phyloP scores from a whole-genome alignment of 2,797 vertebrate species.

The Xenopus petersii region DNA sequence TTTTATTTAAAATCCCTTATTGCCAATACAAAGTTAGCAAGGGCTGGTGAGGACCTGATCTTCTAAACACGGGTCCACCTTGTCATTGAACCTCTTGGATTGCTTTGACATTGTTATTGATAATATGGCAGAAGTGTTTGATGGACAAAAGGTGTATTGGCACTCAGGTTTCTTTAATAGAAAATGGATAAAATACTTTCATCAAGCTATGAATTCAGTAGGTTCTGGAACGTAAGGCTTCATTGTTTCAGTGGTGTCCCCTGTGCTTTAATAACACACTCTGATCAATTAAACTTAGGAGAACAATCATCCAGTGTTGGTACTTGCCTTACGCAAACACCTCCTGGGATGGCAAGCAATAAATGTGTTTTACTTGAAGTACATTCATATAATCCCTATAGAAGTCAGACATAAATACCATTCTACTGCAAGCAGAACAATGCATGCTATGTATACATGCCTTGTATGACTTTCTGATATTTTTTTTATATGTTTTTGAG shows the following conservation, averaged over 20 bases:
- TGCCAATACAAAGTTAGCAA: too few species aligned
- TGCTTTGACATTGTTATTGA: too few species aligned
- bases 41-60: too few species aligned
- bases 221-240: not conserved
- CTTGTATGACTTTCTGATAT: too few species aligned
- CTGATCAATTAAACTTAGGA: not conserved
- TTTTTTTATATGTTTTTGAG: too few species aligned
- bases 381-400: slow-evolving; percentile 11
- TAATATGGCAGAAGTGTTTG: too few species aligned
- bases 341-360: slow-evolving; percentile 36
- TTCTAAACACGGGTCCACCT: too few species aligned
- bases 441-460: not conserved
- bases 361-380: slow-evolving; percentile 48
- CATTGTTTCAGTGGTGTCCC: not conserved
- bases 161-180: not conserved
- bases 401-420: slow-evolving; percentile 16
- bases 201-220: not conserved
- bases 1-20: too few species aligned
- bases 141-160: too few species aligned
- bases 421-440: not conserved
- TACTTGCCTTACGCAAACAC: not conserved
- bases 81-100: too few species aligned
- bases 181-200: not conserved
- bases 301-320: not conserved
- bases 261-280: not conserved